phyloP scores from a whole-genome alignment of 2,888 invertebrate species.

The Acanthococcus lagerstroemiae region DNA sequence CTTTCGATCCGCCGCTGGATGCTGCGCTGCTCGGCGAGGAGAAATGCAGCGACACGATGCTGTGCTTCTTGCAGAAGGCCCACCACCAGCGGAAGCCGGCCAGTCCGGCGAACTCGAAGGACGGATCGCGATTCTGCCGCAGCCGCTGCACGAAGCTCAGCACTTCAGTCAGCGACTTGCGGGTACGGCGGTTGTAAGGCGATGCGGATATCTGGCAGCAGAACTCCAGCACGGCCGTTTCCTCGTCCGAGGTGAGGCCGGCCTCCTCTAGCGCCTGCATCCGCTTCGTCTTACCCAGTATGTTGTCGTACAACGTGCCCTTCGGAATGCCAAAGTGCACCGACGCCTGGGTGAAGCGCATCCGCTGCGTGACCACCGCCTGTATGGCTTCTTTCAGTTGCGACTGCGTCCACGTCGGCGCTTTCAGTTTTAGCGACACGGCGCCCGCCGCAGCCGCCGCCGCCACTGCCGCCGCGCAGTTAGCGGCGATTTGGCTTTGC shows the following conservation, averaged over 20 bases:
- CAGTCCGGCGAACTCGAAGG: constrained; percentile 58
- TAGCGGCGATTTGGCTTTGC: too few relatives aligned
- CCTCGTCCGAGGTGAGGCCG: constrained; percentile 51
- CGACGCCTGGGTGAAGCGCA: constrained; percentile 68
- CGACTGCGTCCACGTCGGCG: constrained; percentile 62
- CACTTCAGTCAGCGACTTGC: constrained; percentile 54
- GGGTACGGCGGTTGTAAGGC: constrained; percentile 60
- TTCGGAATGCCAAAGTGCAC: constrained; percentile 62
- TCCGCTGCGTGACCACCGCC: constrained; percentile 61
- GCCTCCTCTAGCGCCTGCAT: constrained; percentile 65
- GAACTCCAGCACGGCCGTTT: constrained; percentile 56
- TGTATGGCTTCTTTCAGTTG: constrained; percentile 66
- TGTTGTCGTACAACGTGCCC: constrained; percentile 67
- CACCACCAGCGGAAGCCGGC: constrained; percentile 71
- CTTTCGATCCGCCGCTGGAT: neutral
- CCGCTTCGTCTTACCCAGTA: constrained; percentile 63
- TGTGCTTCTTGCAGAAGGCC: constrained; percentile 71
- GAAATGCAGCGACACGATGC: constrained; percentile 56
- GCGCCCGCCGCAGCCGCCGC: neutral
- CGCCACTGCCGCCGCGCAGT: neutral
- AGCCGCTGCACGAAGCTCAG: constrained; percentile 57
- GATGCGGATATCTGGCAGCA: constrained; percentile 62
- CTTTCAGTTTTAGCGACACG: constrained; percentile 59
- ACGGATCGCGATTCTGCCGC: constrained; percentile 50
- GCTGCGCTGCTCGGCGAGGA: constrained; percentile 34